Evolutionary conservation across 2,797 vertebrate genomes (phyloP).

Genomic region (Naso thynnoides): DNA sequence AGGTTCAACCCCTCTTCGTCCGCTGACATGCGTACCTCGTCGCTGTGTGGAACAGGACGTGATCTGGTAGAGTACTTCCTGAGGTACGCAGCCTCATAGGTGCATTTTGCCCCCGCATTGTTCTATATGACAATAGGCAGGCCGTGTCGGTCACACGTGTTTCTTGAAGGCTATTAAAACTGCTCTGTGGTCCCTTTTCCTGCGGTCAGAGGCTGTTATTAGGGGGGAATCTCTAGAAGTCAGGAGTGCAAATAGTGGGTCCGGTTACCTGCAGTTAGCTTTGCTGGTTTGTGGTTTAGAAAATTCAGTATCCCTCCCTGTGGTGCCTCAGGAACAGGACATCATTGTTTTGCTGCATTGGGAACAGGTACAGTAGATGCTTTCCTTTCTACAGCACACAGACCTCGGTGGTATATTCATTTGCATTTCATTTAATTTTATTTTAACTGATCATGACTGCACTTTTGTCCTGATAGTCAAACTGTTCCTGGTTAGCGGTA

Average conservation of each 20-base stretch:
- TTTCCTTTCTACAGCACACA: neutral
- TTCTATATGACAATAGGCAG: conserved; percentile 68
- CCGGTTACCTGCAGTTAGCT: conserved; percentile 18
- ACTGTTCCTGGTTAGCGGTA: conserved; percentile 1
- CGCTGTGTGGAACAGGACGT: conserved; percentile 65
- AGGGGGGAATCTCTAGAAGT: conserved; percentile 31
- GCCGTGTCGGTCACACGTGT: conserved; percentile 45
- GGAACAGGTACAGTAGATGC: conserved; percentile 1
- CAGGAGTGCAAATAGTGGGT: conserved; percentile 23
- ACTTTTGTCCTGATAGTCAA: neutral
- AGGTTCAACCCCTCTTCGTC: conserved; percentile 27
- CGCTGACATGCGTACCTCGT: conserved; percentile 39
- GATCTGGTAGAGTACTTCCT: conserved; percentile 78
- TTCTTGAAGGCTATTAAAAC: conserved; percentile 49
- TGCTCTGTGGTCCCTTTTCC: conserved; percentile 44
- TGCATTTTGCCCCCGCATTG: conserved; percentile 61
- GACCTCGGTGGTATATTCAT: neutral
- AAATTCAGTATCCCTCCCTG: neutral
- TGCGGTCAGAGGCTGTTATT: conserved; percentile 37
- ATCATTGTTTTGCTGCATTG: conserved; percentile 6
- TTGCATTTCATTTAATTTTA: neutral
- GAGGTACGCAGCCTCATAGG: conserved; percentile 55
- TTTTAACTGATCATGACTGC: conserved; percentile 3
- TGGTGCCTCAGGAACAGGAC: conserved; percentile 4
- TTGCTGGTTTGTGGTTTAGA: conserved; percentile 28